A percentile compares a stretch with the other conserved stretches of the same genome.
phyloP scores from a whole-genome alignment of 1,140 invertebrate species.

The Habropoda laboriosa region DNA sequence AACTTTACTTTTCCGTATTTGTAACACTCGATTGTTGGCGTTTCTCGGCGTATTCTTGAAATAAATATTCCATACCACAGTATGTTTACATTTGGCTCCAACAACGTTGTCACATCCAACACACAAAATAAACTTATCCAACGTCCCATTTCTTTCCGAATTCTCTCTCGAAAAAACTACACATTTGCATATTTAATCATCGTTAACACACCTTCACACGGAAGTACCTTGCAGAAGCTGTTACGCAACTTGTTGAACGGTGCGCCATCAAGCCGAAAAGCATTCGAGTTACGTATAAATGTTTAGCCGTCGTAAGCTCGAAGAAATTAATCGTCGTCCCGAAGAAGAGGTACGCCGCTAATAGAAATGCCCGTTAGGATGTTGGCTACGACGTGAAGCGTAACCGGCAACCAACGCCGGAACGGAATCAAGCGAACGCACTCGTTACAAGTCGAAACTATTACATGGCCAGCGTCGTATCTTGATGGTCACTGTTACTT shows the following conservation, averaged over 20 bases:
- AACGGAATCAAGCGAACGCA: constrained; percentile 22
- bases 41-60: too few relatives aligned
- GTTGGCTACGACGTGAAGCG: constrained; percentile 42
- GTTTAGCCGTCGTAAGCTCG: background rate
- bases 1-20: too few relatives aligned
- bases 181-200: too few relatives aligned
- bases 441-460: background rate
- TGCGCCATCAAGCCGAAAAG: background rate
- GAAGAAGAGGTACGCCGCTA: constrained; percentile 11
- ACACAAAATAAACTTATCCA: too few relatives aligned
- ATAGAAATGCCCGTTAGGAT: constrained; percentile 51
- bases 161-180: too few relatives aligned
- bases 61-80: too few relatives aligned
- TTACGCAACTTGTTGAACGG: background rate
- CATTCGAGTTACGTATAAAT: background rate
- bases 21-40: too few relatives aligned
- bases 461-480: background rate
- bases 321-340: constrained; percentile 38
- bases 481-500: constrained; percentile 6
- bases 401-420: constrained; percentile 31
- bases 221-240: too few relatives aligned
- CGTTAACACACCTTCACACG: too few relatives aligned
- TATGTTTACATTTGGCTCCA: too few relatives aligned
- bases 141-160: too few relatives aligned
- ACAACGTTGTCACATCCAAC: too few relatives aligned